phyloP scores from a whole-genome alignment of 1,140 invertebrate genomes.

The Magallana gigas region DNA sequence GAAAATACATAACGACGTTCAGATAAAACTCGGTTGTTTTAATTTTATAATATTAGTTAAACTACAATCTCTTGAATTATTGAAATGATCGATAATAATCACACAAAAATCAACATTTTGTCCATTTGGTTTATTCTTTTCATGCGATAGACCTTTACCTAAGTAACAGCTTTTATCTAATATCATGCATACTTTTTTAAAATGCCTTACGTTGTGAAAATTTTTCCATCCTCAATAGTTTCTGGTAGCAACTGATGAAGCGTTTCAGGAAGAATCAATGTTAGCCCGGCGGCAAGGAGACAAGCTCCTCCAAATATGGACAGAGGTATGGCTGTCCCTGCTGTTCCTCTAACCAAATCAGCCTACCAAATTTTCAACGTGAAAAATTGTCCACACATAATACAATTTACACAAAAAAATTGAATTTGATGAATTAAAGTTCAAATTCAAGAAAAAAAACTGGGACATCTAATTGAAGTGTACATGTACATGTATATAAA shows the following conservation, averaged over 20 bases:
- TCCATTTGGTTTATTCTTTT: no score
- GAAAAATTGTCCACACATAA: neutral
- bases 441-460: neutral
- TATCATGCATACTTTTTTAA: no score
- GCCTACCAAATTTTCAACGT: constrained; percentile 36
- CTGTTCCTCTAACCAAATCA: constrained; percentile 34
- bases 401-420: neutral
- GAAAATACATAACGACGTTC: no score
- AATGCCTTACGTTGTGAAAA: constrained; percentile 54
- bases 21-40: no score
- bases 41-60: no score
- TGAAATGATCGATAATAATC: no score
- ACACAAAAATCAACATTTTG: no score
- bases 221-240: constrained; percentile 62
- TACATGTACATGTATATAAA: neutral
- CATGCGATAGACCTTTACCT: no score
- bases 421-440: neutral
- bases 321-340: constrained; percentile 53
- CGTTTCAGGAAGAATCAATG: constrained; percentile 64
- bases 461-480: neutral
- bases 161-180: no score
- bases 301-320: constrained; percentile 56
- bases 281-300: constrained; percentile 55
- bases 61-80: no score
- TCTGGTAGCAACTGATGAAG: constrained; percentile 61